Conservation (phyloP, 30 jellyfish, hydroid and myxozoan genomes). For the Chrysaora quinquecirrha region DNA sequence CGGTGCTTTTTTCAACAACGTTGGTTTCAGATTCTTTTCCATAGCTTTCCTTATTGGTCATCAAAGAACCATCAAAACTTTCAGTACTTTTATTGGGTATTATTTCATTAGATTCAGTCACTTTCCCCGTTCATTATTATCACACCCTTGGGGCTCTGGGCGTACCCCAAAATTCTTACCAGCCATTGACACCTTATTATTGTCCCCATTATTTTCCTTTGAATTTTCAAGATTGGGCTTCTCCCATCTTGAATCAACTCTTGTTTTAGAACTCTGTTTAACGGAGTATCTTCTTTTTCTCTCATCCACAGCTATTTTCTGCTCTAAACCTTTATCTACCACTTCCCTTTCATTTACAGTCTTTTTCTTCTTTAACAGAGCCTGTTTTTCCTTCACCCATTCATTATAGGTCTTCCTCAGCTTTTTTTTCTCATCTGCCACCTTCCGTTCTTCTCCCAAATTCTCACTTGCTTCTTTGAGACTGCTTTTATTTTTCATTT, state of each 20-base stretch:
- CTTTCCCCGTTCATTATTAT: background rate
- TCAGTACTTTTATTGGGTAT: no score
- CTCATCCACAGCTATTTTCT: slow-evolving; percentile 2
- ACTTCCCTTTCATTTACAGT: background rate
- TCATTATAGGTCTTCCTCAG: slow-evolving; percentile 35
- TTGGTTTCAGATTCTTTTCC: no score
- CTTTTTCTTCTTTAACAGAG: background rate
- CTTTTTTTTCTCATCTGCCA: background rate
- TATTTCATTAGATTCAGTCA: no score
- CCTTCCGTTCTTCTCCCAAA: background rate
- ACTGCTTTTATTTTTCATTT: background rate
- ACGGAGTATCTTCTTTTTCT: slow-evolving; percentile 10
- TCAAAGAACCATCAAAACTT: no score
- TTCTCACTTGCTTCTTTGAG: background rate
- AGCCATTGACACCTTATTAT: background rate
- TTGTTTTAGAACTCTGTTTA: background rate
- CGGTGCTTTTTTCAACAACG: no score
- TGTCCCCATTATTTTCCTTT: no score
- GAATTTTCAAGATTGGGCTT: background rate
- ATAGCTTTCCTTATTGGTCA: no score
- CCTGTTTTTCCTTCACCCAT: slow-evolving; percentile 25
- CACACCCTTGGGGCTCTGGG: slow-evolving; percentile 59
- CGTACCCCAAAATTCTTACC: background rate
- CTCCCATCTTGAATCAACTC: slow-evolving; percentile 10
- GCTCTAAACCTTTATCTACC: background rate